Percentiles rank a stretch among this genome's conserved stretches.
Evolutionary conservation across 2,797 vertebrate species (phyloP).

Genomic region (Pangasius macronema): DNA sequence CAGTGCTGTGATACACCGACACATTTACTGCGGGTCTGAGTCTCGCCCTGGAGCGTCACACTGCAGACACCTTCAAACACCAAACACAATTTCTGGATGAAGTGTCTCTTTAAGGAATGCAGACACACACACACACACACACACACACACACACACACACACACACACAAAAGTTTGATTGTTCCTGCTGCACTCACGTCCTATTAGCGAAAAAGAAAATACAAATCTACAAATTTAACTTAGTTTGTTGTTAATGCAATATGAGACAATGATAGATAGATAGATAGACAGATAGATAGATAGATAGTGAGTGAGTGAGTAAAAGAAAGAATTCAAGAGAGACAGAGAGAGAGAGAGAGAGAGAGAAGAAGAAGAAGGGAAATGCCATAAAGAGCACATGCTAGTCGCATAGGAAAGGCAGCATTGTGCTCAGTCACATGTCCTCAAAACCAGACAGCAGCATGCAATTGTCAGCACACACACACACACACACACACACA

Average conservation of each 20-base stretch:
- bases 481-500: slow-evolving; percentile 12
- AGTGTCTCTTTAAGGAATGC: not conserved
- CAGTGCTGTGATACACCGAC: not conserved
- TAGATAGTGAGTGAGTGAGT: not conserved
- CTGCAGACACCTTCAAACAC: too few relatives aligned
- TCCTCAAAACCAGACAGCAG: slow-evolving; percentile 61
- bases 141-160: not conserved
- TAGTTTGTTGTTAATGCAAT: not conserved
- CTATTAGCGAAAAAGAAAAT: not conserved
- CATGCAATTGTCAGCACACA: slow-evolving; percentile 33
- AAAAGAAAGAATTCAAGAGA: not conserved
- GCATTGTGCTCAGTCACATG: slow-evolving; percentile 67
- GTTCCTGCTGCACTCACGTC: not conserved
- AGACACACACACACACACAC: not conserved
- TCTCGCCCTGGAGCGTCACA: not conserved
- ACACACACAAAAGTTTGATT: not conserved
- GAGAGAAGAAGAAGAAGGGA: slow-evolving; percentile 56
- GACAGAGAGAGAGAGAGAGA: not conserved
- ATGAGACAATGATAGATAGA: not conserved
- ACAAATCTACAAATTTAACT: not conserved
- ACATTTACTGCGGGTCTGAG: not conserved
- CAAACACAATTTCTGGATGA: not conserved
- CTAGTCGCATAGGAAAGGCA: slow-evolving; percentile 58
- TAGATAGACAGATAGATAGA: not conserved
- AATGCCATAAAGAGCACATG: slow-evolving; percentile 68